Conservation (phyloP, 2,113 vertebrate genomes). For the Pelusios castaneus region DNA sequence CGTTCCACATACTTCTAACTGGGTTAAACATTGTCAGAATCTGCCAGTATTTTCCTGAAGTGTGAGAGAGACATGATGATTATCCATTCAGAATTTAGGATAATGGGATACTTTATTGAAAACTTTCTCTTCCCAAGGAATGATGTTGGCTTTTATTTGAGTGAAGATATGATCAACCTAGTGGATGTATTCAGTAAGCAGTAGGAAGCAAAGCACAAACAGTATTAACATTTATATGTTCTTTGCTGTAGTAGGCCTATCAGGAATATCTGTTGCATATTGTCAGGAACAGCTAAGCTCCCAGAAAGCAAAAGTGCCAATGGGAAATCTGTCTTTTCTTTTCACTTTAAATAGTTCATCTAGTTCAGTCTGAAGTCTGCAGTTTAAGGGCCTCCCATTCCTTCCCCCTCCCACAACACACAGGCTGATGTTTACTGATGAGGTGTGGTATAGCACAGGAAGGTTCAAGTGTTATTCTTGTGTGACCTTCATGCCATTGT, state of each 20-base stretch:
- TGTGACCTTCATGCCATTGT: neutral
- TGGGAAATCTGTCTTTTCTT: neutral
- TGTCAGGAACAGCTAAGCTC: neutral
- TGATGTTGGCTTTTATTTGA: neutral
- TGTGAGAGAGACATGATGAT: neutral
- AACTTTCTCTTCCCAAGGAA: neutral
- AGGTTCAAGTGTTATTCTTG: neutral
- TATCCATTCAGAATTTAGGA: neutral
- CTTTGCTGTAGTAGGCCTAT: fast-evolving
- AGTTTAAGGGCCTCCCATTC: neutral
- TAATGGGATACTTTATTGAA: neutral
- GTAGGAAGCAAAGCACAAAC: neutral
- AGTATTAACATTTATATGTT: neutral
- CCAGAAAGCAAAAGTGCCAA: neutral
- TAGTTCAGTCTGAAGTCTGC: neutral
- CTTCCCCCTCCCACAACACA: too few relatives aligned
- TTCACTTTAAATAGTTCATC: neutral
- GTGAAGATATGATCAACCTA: neutral
- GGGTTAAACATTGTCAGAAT: neutral
- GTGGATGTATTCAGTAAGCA: neutral
- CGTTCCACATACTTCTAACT: neutral
- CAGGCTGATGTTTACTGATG: neutral
- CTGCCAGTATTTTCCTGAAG: neutral
- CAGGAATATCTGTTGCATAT: neutral
- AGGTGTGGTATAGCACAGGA: neutral